Percentiles rank a stretch among this genome's conserved stretches.
Conservation (phyloP, 2,113 vertebrate genomes). For the Pomatostomus ruficeps region DNA sequence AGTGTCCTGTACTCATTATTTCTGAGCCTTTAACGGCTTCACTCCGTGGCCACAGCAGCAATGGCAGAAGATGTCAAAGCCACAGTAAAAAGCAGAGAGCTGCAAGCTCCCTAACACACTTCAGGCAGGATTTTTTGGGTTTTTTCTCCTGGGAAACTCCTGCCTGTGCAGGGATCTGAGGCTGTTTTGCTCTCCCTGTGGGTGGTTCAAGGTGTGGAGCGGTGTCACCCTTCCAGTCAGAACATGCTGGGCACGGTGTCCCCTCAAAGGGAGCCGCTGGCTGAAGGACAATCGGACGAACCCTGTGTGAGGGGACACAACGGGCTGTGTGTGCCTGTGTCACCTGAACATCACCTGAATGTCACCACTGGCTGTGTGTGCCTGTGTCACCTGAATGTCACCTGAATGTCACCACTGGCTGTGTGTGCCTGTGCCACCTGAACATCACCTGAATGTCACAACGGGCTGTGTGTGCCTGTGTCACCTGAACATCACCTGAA, state of each 20-base stretch:
- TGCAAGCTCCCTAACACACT: neutral
- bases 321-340: neutral
- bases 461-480: neutral
- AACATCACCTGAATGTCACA: too few relatives aligned
- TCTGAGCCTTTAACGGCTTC: neutral
- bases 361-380: neutral
- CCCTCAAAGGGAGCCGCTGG: slow-evolving; percentile 8
- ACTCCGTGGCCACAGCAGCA: neutral
- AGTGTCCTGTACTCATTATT: neutral
- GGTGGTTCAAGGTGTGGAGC: slow-evolving; percentile 57
- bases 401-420: neutral
- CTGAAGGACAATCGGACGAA: slow-evolving; percentile 41
- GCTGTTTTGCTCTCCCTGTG: slow-evolving; percentile 18
- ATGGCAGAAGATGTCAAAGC: neutral
- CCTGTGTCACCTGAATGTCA: neutral
- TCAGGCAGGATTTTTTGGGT: neutral
- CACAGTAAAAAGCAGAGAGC: neutral
- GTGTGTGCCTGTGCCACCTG: neutral
- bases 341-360: neutral
- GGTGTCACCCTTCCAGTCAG: slow-evolving; percentile 23
- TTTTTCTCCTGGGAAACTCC: slow-evolving; percentile 9
- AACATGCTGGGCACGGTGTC: slow-evolving; percentile 16
- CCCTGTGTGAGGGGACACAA: neutral
- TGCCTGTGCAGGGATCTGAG: neutral
- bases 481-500: neutral